Conservation (phyloP, 2,797 vertebrate species). For the Balearica regulorum region DNA sequence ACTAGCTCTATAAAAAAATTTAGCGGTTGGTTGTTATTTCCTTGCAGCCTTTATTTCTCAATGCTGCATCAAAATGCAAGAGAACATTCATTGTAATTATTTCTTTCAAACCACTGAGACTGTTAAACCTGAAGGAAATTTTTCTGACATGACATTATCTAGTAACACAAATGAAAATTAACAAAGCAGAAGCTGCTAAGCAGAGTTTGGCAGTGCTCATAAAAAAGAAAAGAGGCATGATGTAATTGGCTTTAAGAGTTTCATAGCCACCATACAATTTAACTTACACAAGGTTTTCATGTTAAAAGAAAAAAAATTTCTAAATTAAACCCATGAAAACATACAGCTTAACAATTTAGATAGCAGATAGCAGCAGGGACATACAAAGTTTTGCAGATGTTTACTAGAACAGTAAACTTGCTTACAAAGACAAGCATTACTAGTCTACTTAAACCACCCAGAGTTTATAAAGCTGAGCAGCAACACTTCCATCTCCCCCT, state of each 20-base stretch:
- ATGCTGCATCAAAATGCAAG: background rate
- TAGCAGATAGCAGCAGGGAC: background rate
- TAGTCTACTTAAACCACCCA: background rate
- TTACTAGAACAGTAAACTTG: background rate
- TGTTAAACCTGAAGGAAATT: background rate
- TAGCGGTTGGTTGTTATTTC: background rate
- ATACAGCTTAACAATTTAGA: background rate
- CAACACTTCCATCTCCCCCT: background rate
- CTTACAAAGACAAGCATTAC: background rate
- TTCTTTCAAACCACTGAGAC: background rate
- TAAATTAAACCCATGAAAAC: background rate
- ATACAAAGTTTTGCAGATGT: background rate
- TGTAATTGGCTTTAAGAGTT: background rate
- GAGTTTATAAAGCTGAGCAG: background rate
- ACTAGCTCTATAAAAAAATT: background rate
- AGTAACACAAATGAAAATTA: background rate
- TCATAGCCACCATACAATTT: background rate
- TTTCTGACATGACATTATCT: background rate
- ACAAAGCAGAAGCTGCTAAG: background rate
- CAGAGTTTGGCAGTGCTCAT: background rate
- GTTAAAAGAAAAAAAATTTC: background rate
- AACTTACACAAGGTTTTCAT: background rate
- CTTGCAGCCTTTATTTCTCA: background rate
- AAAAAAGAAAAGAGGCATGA: background rate
- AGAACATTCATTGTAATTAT: background rate